Conservation (phyloP, 2,888 invertebrate genomes). For the Parnassius mnemosyne region DNA sequence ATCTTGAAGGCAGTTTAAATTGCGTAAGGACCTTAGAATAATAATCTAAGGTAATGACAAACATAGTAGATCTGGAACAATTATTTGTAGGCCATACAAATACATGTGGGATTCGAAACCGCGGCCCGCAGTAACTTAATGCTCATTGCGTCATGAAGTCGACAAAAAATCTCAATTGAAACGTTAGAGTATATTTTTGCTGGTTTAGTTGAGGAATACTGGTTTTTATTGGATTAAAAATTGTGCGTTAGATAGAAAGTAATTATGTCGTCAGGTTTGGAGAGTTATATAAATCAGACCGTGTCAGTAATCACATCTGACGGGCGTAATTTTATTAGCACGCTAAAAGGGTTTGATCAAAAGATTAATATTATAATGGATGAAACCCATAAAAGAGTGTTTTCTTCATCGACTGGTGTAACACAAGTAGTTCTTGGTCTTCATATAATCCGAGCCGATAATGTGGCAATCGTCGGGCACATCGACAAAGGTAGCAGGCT, state of each 20-base stretch:
- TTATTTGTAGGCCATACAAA: no score
- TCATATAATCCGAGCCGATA: slow-evolving; percentile 98
- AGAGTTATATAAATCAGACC: slow-evolving; percentile 93
- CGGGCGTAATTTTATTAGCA: slow-evolving; percentile 97
- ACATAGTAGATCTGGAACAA: no score
- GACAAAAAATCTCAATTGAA: no score
- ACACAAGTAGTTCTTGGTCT: slow-evolving; percentile 93
- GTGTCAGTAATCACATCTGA: slow-evolving; percentile 98
- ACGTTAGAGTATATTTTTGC: no score
- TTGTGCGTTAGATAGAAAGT: neutral
- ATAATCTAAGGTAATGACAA: no score
- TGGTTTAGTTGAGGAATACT: no score
- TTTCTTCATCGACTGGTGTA: slow-evolving; percentile 94
- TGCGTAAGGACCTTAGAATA: no score
- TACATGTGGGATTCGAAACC: no score
- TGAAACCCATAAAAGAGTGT: slow-evolving; percentile 98
- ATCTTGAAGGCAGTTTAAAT: no score
- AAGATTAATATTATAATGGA: slow-evolving; percentile 99
- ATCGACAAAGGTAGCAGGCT: slow-evolving; percentile 92
- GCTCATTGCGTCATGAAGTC: no score
- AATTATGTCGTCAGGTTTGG: slow-evolving; percentile 90
- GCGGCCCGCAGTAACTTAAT: no score
- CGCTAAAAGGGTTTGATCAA: slow-evolving; percentile 98
- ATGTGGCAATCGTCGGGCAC: slow-evolving; percentile 94
- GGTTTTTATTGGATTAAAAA: no score